A percentile compares a stretch with the other conserved stretches of the same genome.
These are phyloP conservation scores for Drosophila sp. DNA, from an alignment of 1,140 invertebrate genomes.

Conservation along the genomic window DNA sequence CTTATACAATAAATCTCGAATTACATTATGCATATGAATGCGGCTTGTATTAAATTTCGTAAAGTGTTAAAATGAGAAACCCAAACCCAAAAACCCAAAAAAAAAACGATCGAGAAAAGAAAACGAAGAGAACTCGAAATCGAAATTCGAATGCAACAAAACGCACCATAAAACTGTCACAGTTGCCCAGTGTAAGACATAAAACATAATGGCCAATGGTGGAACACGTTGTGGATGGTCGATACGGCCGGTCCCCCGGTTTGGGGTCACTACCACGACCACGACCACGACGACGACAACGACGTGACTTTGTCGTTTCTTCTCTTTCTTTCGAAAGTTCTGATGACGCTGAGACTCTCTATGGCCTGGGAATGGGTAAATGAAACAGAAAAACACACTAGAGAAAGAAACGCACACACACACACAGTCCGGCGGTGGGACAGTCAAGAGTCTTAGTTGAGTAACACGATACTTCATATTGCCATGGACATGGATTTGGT, in stretches of 20 bases:
- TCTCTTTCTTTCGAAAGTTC: constrained; percentile 67
- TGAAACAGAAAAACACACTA: constrained; percentile 2
- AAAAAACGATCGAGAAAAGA: constrained; percentile 37
- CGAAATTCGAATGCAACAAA: constrained; percentile 60
- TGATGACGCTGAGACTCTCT: constrained; percentile 20
- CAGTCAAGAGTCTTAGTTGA: constrained; percentile 41
- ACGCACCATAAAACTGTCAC: constrained; percentile 74
- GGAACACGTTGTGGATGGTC: constrained; percentile 8
- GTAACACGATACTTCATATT: constrained; percentile 56
- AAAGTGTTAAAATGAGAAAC: constrained; percentile 70
- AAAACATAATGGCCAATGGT: constrained; percentile 64
- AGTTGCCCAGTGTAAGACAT: constrained; percentile 49
- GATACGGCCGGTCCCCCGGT: constrained; percentile 20
- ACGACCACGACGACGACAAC: neutral
- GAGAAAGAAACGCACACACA: neutral
- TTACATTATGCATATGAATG: constrained; percentile 74
- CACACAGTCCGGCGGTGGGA: constrained; percentile 15
- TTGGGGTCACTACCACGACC: constrained; percentile 41
- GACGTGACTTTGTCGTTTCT: constrained; percentile 56
- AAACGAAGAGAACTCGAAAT: constrained; percentile 27
- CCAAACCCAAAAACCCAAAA: constrained; percentile 5
- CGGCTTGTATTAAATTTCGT: constrained; percentile 74
- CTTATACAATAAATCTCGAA: constrained; percentile 75
- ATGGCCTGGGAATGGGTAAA: constrained; percentile 53
- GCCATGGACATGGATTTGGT: constrained; percentile 61